A percentile compares a stretch with the other conserved stretches of the same genome.
phyloP scores from a whole-genome alignment of 2,888 invertebrate genomes.

The Dolomedes plantarius region DNA sequence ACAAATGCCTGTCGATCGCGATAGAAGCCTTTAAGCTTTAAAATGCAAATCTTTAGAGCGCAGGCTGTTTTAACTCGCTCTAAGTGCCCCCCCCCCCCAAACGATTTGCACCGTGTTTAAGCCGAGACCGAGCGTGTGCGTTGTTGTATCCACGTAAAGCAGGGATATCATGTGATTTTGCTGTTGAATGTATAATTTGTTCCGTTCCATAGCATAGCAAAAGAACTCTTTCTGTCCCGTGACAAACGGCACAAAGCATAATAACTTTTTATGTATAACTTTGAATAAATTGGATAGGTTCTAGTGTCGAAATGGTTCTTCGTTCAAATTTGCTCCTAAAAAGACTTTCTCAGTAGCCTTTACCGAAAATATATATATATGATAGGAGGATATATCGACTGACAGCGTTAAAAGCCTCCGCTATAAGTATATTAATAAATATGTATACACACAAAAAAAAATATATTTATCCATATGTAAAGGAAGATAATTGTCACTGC shows the following conservation, averaged over 20 bases:
- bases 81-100: too few relatives aligned
- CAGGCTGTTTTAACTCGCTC: too few relatives aligned
- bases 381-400: not conserved
- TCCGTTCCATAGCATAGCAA: slow-evolving; percentile 23
- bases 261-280: slow-evolving; percentile 1
- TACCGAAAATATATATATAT: not conserved
- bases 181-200: not conserved
- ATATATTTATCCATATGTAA: slow-evolving; percentile 51
- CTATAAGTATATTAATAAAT: slow-evolving; percentile 3
- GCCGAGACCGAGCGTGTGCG: too few relatives aligned
- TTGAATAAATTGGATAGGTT: slow-evolving; percentile 4
- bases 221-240: slow-evolving; percentile 5
- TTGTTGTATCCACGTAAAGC: not conserved
- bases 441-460: not conserved
- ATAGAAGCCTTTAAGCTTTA: too few relatives aligned
- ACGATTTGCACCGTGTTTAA: too few relatives aligned
- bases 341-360: slow-evolving; percentile 1
- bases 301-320: slow-evolving; percentile 5
- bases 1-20: too few relatives aligned
- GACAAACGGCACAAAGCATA: slow-evolving; percentile 38
- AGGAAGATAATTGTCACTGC: slow-evolving; percentile 50
- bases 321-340: slow-evolving; percentile 10
- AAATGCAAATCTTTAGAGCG: too few relatives aligned
- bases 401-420: too few relatives aligned
- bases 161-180: not conserved